phyloP scores from a whole-genome alignment of 2,113 vertebrate genomes.

The Notarius lentiginosus region DNA sequence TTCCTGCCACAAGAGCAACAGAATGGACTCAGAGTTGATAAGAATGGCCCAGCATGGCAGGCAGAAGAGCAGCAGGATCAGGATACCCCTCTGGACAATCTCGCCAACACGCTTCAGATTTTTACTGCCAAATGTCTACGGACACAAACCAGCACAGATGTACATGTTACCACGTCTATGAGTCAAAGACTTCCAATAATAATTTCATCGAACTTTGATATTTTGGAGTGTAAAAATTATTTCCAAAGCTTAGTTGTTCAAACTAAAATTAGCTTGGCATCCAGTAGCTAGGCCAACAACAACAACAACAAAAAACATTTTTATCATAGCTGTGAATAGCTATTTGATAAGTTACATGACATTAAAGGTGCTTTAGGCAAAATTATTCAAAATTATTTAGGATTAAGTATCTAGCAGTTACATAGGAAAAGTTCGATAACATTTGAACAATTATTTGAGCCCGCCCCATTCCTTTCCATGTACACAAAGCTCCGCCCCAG shows the following conservation, averaged over 20 bases:
- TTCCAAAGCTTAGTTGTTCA: not conserved
- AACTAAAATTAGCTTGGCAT: not conserved
- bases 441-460: not conserved
- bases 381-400: not conserved
- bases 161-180: not conserved
- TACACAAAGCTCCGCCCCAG: not conserved
- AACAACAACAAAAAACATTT: not conserved
- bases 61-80: constrained; percentile 86
- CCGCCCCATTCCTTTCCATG: not conserved
- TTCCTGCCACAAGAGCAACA: constrained; percentile 80
- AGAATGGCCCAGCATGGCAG: constrained; percentile 91
- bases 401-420: not conserved
- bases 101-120: constrained; percentile 89
- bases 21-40: constrained; percentile 80
- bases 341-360: not conserved
- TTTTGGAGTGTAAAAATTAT: not conserved
- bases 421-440: not conserved
- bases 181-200: not conserved
- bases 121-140: constrained; percentile 82
- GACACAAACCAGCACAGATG: constrained; percentile 3
- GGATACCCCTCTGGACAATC: constrained; percentile 80
- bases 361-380: not conserved
- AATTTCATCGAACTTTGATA: not conserved
- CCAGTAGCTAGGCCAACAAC: not conserved
- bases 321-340: not conserved